phyloP scores from a whole-genome alignment of 1,140 invertebrate species.

The Potamilus streckersoni region DNA sequence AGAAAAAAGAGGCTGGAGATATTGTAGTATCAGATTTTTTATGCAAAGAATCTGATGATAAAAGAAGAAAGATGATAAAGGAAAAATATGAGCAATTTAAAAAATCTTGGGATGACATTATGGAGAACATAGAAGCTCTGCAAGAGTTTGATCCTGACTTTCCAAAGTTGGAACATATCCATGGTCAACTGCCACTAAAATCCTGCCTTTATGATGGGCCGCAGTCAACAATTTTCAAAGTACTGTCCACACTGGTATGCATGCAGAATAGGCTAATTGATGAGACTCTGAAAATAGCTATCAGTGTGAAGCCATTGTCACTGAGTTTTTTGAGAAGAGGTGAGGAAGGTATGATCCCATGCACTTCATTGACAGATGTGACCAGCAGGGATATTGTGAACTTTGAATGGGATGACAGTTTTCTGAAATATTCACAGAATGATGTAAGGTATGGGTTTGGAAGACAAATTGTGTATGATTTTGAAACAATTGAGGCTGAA shows the following conservation, averaged over 20 bases:
- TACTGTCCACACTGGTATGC: conserved; percentile 2
- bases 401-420: not conserved
- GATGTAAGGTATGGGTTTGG: conserved; percentile 16
- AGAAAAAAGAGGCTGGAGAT: conserved; percentile 7
- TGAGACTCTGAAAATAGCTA: not conserved
- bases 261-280: conserved; percentile 20
- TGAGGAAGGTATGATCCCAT: not conserved
- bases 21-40: conserved; percentile 5
- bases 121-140: not conserved
- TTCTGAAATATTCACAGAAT: conserved; percentile 10
- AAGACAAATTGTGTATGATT: not conserved
- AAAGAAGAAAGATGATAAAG: not conserved
- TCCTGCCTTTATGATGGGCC: conserved; percentile 7
- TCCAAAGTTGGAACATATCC: not conserved
- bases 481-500: too few relatives aligned
- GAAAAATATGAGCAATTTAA: conserved; percentile 15
- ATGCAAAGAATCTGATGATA: not conserved
- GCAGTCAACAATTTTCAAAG: conserved; percentile 3
- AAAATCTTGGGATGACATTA: not conserved
- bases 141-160: not conserved
- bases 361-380: conserved; percentile 7
- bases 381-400: conserved; percentile 1
- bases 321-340: conserved; percentile 3
- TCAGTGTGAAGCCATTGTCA: not conserved
- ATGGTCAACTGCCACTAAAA: not conserved